phyloP scores from a whole-genome alignment of 2,888 invertebrate species.

The Parascotia fuliginaria region DNA sequence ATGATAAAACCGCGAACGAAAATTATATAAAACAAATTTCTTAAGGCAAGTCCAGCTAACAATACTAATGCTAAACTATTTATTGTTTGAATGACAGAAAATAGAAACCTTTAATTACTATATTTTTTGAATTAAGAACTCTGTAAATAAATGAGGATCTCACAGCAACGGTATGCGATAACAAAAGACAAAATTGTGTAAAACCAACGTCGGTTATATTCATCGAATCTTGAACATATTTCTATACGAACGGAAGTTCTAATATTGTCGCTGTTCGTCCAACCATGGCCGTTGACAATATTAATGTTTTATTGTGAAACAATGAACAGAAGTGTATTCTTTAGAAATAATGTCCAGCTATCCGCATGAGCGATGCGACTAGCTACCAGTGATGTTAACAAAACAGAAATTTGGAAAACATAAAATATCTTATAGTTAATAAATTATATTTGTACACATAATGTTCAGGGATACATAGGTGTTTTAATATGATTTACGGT shows the following conservation, averaged over 20 bases:
- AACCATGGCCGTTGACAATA: conserved; percentile 79
- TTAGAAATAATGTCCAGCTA: conserved; percentile 73
- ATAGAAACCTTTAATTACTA: neutral
- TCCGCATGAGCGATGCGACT: conserved; percentile 66
- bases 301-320: conserved; percentile 84
- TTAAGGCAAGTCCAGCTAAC: too few species aligned
- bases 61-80: too few species aligned
- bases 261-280: conserved; percentile 72
- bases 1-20: too few species aligned
- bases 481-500: conserved; percentile 45
- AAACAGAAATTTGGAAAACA: conserved; percentile 23
- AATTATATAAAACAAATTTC: too few species aligned
- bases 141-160: neutral
- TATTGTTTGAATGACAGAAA: neutral
- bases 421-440: conserved; percentile 30
- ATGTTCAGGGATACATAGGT: conserved; percentile 39
- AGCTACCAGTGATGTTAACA: conserved; percentile 43
- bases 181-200: conserved; percentile 6
- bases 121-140: neutral
- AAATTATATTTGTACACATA: conserved; percentile 36
- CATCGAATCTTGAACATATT: conserved; percentile 36
- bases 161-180: neutral
- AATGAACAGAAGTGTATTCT: conserved; percentile 77
- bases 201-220: conserved; percentile 28
- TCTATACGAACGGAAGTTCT: conserved; percentile 74